Conservation (phyloP, 2,888 invertebrate species). For the Aphidius colemani region DNA sequence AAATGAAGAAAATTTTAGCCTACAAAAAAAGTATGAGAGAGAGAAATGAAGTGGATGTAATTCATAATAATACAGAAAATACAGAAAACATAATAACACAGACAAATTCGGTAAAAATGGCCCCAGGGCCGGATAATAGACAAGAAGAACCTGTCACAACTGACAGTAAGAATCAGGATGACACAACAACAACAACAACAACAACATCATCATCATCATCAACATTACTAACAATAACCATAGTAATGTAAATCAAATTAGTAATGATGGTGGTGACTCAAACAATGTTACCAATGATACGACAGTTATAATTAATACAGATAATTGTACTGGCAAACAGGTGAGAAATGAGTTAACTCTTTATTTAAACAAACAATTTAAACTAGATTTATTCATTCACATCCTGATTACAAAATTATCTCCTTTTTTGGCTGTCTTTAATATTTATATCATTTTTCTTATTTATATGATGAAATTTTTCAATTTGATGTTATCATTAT, state of each 20-base stretch:
- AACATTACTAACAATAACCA: too few species aligned
- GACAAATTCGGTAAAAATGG: constrained; percentile 66
- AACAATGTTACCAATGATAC: neutral
- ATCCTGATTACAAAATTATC: too few species aligned
- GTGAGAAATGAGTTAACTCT: neutral
- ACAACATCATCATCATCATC: too few species aligned
- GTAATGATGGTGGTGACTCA: constrained; percentile 1
- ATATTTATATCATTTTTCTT: neutral
- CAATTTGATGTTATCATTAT: neutral
- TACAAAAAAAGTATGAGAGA: constrained; percentile 21
- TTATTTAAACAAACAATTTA: too few species aligned
- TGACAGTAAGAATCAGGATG: constrained; percentile 38
- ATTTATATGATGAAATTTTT: neutral
- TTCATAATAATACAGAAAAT: constrained; percentile 25
- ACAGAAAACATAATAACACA: constrained; percentile 38
- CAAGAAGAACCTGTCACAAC: constrained; percentile 74
- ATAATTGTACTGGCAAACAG: neutral
- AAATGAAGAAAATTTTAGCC: constrained; percentile 2
- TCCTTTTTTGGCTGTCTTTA: too few species aligned
- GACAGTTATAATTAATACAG: neutral
- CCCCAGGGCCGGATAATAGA: constrained; percentile 78
- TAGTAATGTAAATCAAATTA: constrained; percentile 18
- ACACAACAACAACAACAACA: constrained; percentile 26
- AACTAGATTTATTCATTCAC: too few species aligned
- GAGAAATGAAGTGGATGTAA: constrained; percentile 28